Evolutionary conservation across 2,888 invertebrate species (phyloP), one percentile per base, ranked within the genome.

Genomic region (Drosophila setosimentum): DNA sequence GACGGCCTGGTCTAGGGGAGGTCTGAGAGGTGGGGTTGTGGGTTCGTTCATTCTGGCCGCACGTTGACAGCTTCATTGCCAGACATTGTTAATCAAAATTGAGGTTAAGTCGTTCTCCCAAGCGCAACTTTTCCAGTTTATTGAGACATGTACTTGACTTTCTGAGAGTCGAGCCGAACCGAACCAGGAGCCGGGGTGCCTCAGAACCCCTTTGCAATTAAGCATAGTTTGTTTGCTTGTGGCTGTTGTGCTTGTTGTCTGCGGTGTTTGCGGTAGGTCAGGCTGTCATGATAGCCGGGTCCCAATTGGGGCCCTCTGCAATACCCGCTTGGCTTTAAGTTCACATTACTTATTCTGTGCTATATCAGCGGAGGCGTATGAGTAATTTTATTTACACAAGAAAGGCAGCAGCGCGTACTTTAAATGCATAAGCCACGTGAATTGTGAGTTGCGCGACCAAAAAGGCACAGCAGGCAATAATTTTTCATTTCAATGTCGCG

Each of bases 51-150:
- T 50, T 54, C 32, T 64, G 53, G 63, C 83, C 82, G 82, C 81
- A 87, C 80, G 89, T 85, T 89, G 87, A 88, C 89, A 88, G 84
- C 87, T 87, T 80, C 85, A 85, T 89, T 80, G 82, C 82, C 89
- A 85, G 89, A 83, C 89, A 88, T 85, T 88, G 88, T 88, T 88
- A 88, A 88, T 88, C 89, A 88, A 88, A 88, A 89, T 89, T 87
- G 85, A 89, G 83, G 89, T 85, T 89, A 87, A 89, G 82, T 82
- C 73, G 74, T 79, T 82, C 68, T 81, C 81, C 77, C 78, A 73
- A 75, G 73, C 61, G 76, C 62, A 76, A 75, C 71, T 82, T 78
- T 72, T 63, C 65, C 78, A 79, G 82, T 82, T 78, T 80, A 83
- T 81, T 78, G 78, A 76, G 80, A 81, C 79, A 88, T 83, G 88